A percentile compares a stretch with the other conserved stretches of the same genome.
These are phyloP conservation scores for Bathynomus jamesi DNA, from an alignment of 1,140 invertebrate species.

Conservation along the genomic window DNA sequence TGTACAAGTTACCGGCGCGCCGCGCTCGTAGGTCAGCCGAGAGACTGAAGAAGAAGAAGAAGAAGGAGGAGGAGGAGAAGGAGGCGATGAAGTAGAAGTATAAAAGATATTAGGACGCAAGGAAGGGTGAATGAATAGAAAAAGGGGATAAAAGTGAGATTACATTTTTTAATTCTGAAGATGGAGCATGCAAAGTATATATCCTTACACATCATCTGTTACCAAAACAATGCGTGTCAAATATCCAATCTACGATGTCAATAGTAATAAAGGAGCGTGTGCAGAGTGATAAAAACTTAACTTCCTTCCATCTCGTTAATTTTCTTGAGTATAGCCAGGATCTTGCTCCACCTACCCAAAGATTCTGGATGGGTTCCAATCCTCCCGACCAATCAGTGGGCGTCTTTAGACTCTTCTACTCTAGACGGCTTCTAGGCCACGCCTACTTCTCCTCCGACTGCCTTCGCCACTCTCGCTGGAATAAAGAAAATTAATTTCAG, in stretches of 20 bases:
- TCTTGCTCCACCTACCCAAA: constrained; percentile 31
- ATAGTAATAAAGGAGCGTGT: constrained; percentile 35
- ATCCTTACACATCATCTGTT: constrained; percentile 12
- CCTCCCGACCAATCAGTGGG: constrained; percentile 27
- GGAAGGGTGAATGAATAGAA: neutral
- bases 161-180: neutral
- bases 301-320: constrained; percentile 36
- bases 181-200: constrained; percentile 3
- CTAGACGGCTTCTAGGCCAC: constrained; percentile 20
- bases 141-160: neutral
- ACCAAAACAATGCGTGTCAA: constrained; percentile 36
- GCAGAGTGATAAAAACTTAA: constrained; percentile 27
- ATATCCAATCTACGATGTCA: constrained; percentile 35
- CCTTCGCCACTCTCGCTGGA: constrained; percentile 33
- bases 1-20: neutral
- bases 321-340: constrained; percentile 35
- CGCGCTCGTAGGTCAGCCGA: neutral
- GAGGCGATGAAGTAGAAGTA: neutral
- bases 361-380: constrained; percentile 33
- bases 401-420: constrained; percentile 27
- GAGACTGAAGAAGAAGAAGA: constrained; percentile 5
- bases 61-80: constrained; percentile 10
- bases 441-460: constrained; percentile 30
- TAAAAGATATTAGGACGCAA: too few relatives aligned
- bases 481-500: constrained; percentile 36